Base-by-base conservation (phyloP, 2,888 invertebrate species). In the Octonoba sinensis region DNA sequence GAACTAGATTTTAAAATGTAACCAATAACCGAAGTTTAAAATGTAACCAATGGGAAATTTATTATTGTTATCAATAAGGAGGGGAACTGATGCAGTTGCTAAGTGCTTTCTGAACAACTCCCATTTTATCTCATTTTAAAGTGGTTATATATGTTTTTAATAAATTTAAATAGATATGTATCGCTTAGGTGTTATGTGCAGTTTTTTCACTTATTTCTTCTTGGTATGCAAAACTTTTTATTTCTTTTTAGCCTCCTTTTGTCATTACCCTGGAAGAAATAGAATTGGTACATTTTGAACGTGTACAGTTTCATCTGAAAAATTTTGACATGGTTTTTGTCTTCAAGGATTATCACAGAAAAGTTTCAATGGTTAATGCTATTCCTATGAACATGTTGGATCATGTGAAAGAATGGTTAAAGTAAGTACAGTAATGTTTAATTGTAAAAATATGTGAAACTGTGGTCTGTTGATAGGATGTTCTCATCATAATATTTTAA, bases 311-410 rank as follows among this genome's bases (percentile, higher is more conserved):
- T 89, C 97, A 98, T 87, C 90, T 99, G 86, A 97, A 99, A 90
- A 99, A 99, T 90, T 99, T 99, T 89, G 99, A 99, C 89, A 99
- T 99, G 97, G 96, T 99, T 84, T 99, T 99, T 88, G 96, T 99
- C 67, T 99, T 99, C 89, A 99, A 99, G 89, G 99, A 99, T 89
- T 99, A 99, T 88, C 91, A 92, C 67, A 93, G 94, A 87, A 98
- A 98, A 89, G 94, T 95, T 0, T 93, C 96, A 0, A 97, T 97
- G 96, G 95, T 99, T 2, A 98, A 97, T 88, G 97, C 99, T n/a
- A 96, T 99, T 87, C 99, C 99, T 0, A 99, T 99, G 97, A 95
- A 95, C 88, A 94, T 97, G 93, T 91, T 99, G 89, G 99, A 99
- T 90, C 97, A 97, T 90, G 97, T 99, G 1, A 99, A 99, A 90